phyloP scores from a whole-genome alignment of 1,140 invertebrate species.

The Eurytemora carolleeae region DNA sequence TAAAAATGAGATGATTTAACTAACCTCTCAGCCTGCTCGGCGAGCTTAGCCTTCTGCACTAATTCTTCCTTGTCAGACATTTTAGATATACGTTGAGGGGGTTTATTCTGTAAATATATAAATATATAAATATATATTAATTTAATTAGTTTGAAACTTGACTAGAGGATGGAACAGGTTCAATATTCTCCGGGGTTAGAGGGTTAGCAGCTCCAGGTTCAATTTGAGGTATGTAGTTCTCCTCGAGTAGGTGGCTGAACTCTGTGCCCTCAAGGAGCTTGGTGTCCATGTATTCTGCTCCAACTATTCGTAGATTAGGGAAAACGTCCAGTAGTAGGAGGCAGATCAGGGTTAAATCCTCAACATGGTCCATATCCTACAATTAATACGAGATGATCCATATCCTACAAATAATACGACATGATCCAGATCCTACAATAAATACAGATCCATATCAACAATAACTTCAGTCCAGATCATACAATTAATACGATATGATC shows the following conservation, averaged over 20 bases:
- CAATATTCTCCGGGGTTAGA: too few relatives aligned
- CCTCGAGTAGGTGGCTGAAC: neutral
- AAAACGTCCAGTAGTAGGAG: slow-evolving; percentile 2
- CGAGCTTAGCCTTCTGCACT: slow-evolving; percentile 95
- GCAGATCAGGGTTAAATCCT: slow-evolving; percentile 6
- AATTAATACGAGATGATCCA: too few relatives aligned
- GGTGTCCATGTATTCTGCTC: slow-evolving; percentile 11
- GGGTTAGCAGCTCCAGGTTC: too few relatives aligned
- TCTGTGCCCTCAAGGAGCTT: neutral
- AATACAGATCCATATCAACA: too few relatives aligned
- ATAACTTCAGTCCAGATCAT: too few relatives aligned
- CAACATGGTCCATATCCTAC: slow-evolving; percentile 4
- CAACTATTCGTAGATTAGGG: slow-evolving; percentile 8
- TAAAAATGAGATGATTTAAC: too few relatives aligned
- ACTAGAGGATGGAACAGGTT: too few relatives aligned
- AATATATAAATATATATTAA: too few relatives aligned
- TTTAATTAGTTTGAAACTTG: too few relatives aligned
- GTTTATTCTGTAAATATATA: too few relatives aligned
- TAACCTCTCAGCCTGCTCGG: slow-evolving; percentile 96
- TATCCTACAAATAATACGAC: too few relatives aligned
- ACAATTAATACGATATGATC: slow-evolving; percentile 10
- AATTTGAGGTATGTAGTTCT: slow-evolving; percentile 2
- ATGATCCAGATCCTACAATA: too few relatives aligned
- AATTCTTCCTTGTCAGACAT: slow-evolving; percentile 76
- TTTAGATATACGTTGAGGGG: slow-evolving; percentile 20